A percentile compares a stretch with the other conserved stretches of the same genome.
Conservation (phyloP, 2,888 invertebrate species). For the Odontocolon sp. region DNA sequence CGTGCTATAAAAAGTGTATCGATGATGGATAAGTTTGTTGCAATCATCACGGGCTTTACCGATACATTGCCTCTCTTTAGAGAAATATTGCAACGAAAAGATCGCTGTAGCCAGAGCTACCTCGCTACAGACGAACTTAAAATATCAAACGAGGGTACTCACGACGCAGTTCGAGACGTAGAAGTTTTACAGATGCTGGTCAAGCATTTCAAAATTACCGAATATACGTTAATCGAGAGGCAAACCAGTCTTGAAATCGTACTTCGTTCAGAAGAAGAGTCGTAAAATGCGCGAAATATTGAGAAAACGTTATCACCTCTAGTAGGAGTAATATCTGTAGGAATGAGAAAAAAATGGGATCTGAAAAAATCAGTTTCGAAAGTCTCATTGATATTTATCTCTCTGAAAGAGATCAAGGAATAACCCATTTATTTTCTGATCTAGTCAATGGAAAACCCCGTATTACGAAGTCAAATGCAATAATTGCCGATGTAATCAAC, state of each 20-base stretch:
- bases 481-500: not conserved
- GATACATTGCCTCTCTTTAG: slow-evolving; percentile 5
- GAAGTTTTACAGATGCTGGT: not conserved
- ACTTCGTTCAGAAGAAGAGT: no score
- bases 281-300: not conserved
- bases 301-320: slow-evolving; percentile 18
- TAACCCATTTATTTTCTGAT: slow-evolving; percentile 8
- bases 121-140: slow-evolving; percentile 4
- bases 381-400: not conserved
- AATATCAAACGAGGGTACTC: not conserved
- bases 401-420: not conserved
- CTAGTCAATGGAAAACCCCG: slow-evolving; percentile 3
- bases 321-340: slow-evolving; percentile 1
- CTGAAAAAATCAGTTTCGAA: not conserved
- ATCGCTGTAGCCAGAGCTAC: slow-evolving; percentile 19
- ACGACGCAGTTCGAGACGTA: no score
- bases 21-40: not conserved
- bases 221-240: not conserved
- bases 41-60: slow-evolving; percentile 12
- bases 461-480: slow-evolving; percentile 10
- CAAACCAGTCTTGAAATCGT: no score
- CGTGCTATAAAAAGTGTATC: not conserved
- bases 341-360: not conserved
- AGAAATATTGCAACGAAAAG: no score
- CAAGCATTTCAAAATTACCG: no score